A percentile compares a stretch with the other conserved stretches of the same genome.
Evolutionary conservation across 2,797 vertebrate species (phyloP).

Genomic region (Nyctibius grandis): DNA sequence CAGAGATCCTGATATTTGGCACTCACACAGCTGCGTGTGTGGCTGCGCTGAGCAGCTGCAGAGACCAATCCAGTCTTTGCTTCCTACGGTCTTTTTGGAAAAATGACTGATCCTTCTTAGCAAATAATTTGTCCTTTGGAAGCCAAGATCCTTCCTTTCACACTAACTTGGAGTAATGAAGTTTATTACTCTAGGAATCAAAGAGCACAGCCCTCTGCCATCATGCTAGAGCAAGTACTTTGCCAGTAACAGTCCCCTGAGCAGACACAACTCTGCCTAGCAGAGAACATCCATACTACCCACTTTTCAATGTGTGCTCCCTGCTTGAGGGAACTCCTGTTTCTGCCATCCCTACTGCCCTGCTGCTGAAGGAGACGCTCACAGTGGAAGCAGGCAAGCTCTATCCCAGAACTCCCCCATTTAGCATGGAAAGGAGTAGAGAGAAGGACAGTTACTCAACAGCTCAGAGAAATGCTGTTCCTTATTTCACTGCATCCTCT

Average conservation of each 20-base stretch:
- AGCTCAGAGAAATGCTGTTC: background rate
- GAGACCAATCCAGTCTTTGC: background rate
- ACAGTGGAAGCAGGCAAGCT: background rate
- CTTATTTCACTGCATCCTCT: background rate
- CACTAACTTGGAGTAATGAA: too few relatives aligned
- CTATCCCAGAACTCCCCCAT: background rate
- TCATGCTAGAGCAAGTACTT: background rate
- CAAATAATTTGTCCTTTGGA: background rate
- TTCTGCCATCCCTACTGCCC: background rate
- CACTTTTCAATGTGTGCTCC: background rate
- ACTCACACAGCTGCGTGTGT: rapidly evolving
- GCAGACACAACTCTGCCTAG: background rate
- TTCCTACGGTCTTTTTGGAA: background rate
- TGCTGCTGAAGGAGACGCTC: background rate
- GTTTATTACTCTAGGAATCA: background rate
- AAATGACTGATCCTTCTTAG: background rate
- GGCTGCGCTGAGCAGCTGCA: background rate
- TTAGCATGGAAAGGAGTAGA: background rate
- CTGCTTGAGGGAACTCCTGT: background rate
- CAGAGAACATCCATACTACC: background rate
- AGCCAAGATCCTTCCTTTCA: background rate
- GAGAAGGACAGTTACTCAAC: background rate
- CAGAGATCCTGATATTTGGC: background rate
- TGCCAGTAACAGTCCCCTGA: background rate
- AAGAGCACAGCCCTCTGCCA: background rate